Base-by-base conservation (phyloP, 1,140 invertebrate genomes). In the Dysdera silvatica region DNA sequence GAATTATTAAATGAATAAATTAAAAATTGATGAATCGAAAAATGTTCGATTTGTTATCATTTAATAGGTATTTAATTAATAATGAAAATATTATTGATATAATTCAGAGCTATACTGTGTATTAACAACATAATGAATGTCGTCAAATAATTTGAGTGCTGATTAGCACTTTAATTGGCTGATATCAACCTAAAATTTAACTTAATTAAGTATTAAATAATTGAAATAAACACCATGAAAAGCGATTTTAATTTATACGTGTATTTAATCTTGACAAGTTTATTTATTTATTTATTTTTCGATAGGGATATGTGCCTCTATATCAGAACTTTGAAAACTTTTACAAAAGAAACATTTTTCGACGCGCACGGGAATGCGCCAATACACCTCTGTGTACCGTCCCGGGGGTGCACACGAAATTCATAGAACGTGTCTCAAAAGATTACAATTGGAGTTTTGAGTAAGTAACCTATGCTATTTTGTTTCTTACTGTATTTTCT, bases 341-440 rank as follows among this genome's bases (percentile, higher is more conserved):
- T 79, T 98, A 94, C 79, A 88, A 88, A n/a, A 80, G 88, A 32
- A 95, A 98, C 77, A 85, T 98, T n/a, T 98, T 95, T 75, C 82
- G 91, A 58, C 81, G 93, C 66, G 85, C 96, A 35, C 80, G 86
- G 53, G 92, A 98, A 79, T 94, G 91, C 75, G 96, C 89, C 87
- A 95, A 96, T 78, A 83, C 87, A 59, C 92, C 95, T 24, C 91
- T 98, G 67, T 86, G 84, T 73, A 91, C 89, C 74, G 86, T 92
- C 53, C 93, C 95, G 26, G 93, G 91, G n/a, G 87, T 87, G 41
- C 82, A 85, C 69, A 81, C 97, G 56, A 83, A 84, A 16, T 77
- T 98, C n/a, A 86, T 93, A 73, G 87, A 96, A 73, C 82, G 94
- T 60, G 74, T 84, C 52, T 89, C 90, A 0, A 78, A 82, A 49